These are phyloP conservation scores for Eurosta solidaginis DNA, from an alignment of 1,140 invertebrate species.

Conservation along the genomic window DNA sequence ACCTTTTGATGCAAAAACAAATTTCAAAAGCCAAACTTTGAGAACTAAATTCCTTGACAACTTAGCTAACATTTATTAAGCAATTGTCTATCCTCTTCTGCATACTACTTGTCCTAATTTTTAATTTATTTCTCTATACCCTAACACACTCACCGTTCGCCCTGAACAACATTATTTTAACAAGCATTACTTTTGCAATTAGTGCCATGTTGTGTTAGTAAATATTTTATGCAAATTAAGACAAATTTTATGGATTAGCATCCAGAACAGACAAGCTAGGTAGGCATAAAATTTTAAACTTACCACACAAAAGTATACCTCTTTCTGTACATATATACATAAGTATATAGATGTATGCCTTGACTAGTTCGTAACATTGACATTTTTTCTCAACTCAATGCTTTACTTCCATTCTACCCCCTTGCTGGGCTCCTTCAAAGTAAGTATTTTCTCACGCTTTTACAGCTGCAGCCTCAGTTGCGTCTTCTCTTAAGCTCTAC, in stretches of 20 bases:
- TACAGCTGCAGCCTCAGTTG: background rate
- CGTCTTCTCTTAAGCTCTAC: background rate
- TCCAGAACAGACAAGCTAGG: background rate
- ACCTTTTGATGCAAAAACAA: no score
- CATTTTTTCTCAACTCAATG: background rate
- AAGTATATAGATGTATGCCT: background rate
- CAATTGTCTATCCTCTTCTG: no score
- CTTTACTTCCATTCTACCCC: background rate
- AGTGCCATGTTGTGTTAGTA: slow-evolving; percentile 19
- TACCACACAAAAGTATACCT: background rate
- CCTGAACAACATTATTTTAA: background rate
- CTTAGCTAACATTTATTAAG: no score
- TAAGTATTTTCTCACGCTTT: background rate
- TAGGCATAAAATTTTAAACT: background rate
- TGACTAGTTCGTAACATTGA: background rate
- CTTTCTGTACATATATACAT: background rate
- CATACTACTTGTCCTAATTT: no score
- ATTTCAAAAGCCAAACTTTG: no score
- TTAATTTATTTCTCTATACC: background rate
- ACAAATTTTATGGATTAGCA: slow-evolving; percentile 2
- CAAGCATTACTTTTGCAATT: background rate
- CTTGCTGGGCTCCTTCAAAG: background rate
- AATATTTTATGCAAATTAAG: slow-evolving; percentile 31
- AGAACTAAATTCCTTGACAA: no score
- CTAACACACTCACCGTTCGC: no score